phyloP scores from a whole-genome alignment of 2,113 vertebrate species.

The Eurypyga helias region DNA sequence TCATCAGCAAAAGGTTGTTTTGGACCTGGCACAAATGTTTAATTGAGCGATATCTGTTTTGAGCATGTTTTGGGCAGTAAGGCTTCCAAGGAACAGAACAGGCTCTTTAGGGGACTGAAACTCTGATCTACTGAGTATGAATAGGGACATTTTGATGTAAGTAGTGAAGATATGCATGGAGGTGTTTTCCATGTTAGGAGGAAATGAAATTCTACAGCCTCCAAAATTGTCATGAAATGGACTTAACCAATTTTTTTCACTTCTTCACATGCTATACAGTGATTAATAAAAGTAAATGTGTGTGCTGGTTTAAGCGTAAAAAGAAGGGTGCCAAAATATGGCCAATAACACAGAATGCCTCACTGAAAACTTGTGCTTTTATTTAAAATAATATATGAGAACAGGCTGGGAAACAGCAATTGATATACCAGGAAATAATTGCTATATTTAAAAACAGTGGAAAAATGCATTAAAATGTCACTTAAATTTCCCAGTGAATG shows the following conservation, averaged over 20 bases:
- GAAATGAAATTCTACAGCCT: background rate
- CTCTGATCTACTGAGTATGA: background rate
- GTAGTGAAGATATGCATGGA: background rate
- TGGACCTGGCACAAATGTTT: background rate
- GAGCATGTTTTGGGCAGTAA: background rate
- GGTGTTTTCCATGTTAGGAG: background rate
- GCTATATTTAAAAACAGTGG: background rate
- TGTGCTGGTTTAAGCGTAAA: background rate
- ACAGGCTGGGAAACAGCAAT: background rate
- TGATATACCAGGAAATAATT: background rate
- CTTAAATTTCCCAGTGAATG: conserved; percentile 7
- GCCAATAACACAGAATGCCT: background rate
- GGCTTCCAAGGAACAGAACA: background rate
- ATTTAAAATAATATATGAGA: background rate
- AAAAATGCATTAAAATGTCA: conserved; percentile 56
- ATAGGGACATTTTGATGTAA: background rate
- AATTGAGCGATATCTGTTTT: background rate
- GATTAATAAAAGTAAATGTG: background rate
- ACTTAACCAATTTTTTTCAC: background rate
- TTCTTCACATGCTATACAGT: background rate
- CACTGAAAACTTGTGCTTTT: background rate
- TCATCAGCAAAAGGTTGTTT: background rate
- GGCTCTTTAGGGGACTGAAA: background rate
- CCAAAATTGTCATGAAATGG: background rate
- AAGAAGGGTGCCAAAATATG: background rate